Base-by-base conservation (phyloP, 1,140 invertebrate genomes). In the Proctacanthus coquilletti region DNA sequence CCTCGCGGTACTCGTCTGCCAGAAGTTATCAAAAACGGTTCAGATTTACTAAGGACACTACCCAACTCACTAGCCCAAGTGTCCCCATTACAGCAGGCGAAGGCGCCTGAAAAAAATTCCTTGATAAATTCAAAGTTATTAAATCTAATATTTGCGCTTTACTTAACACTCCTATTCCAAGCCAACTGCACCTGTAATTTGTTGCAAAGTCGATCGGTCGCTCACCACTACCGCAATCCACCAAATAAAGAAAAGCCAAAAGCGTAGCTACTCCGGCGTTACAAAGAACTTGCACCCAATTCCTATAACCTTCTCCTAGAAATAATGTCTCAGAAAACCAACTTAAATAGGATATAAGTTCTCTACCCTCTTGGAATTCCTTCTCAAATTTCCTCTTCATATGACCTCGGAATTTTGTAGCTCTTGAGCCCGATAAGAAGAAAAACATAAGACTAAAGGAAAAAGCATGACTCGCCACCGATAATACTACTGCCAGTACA, bases 11-110 rank as follows among this genome's bases (percentile, higher is more conserved):
- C 87, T 49, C 59, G 69, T 43, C 72, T 70, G 31, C 77, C 66
- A 13, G 71, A 72, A 6, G 85, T 89, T 19, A 93, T 79, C 0
- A 92, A 68, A 41, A 74, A 64, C 13, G 87, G 85, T 45, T 82
- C 68, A 1, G 64, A 59, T 15, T 50, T 61, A 11, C 74, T 70
- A 6, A 87, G 51, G 0, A 86, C 87, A 21, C 82, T 71, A 20
- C 85, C 88, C 25, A 93, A 57, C 62, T 93, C 89, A 15, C 84
- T 89, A 29, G 87, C 83, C 81, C 85, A 89, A 1, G 88, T 93
- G 51, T 94, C 89, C 5, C 85, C 89, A 58, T 82, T 86, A 48
- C 78, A 78, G 50, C 84, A 86, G 4, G 84, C 73, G 45, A 89
- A 69, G 3, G 80, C 66, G 48, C 77, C 79, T 76, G 44, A 31